Percentiles rank a stretch among this genome's conserved stretches.
Evolutionary conservation across 2,113 vertebrate genomes (phyloP).

Genomic region (Phocoena phocoena): DNA sequence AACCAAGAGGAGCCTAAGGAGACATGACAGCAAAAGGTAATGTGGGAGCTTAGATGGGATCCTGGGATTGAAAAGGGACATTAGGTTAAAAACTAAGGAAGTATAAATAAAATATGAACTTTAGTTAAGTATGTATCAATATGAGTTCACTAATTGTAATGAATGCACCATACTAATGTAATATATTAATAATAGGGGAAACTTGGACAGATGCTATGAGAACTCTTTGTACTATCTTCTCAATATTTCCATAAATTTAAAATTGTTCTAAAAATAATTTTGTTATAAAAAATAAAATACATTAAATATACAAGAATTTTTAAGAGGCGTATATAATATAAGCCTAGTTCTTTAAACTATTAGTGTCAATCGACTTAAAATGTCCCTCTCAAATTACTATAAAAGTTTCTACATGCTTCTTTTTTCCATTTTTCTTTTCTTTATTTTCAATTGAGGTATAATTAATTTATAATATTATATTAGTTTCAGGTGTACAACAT

Average conservation of each 20-base stretch:
- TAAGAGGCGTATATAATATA: background rate
- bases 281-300: slow-evolving; percentile 14
- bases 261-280: background rate
- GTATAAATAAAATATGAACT: background rate
- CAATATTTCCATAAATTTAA: background rate
- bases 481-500: background rate
- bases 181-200: background rate
- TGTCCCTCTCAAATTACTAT: background rate
- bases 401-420: background rate
- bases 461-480: background rate
- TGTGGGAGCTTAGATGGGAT: background rate
- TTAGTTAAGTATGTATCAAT: background rate
- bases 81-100: background rate
- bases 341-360: background rate
- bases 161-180: background rate
- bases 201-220: background rate
- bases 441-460: background rate
- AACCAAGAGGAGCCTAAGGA: background rate
- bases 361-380: background rate
- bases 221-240: background rate
- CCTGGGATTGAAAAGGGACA: background rate
- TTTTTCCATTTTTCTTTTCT: background rate
- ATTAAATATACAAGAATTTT: background rate
- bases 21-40: background rate
- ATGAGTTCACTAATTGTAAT: background rate